A percentile compares a stretch with the other conserved stretches of the same genome.
phyloP scores from a whole-genome alignment of 30 jellyfish, hydroid and myxozoan genomes.

The Nemopilema nomurai region DNA sequence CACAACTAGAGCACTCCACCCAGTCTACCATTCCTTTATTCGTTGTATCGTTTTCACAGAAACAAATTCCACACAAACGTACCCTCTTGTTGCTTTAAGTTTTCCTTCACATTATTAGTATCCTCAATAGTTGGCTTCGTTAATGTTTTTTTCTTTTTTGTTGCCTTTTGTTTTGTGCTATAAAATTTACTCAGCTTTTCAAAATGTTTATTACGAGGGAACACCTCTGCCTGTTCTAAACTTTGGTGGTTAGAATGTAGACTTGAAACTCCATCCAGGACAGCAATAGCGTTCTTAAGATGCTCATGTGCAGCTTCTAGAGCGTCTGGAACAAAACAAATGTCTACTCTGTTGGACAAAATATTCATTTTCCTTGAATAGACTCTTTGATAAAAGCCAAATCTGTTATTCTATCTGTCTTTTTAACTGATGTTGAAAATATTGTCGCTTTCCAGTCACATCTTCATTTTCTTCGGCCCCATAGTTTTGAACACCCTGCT shows the following conservation, averaged over 20 bases:
- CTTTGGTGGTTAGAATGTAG: background rate
- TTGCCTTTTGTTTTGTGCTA: conserved; percentile 34
- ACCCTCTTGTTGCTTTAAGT: conserved; percentile 6
- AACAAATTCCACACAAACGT: background rate
- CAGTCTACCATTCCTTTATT: background rate
- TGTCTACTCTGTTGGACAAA: background rate
- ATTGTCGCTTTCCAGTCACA: background rate
- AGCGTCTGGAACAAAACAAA: background rate
- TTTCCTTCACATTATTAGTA: background rate
- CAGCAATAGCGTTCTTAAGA: conserved; percentile 19
- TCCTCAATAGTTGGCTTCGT: conserved; percentile 29
- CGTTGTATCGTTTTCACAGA: background rate
- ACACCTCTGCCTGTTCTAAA: background rate
- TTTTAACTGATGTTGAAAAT: background rate
- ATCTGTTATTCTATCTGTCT: background rate
- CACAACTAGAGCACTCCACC: background rate
- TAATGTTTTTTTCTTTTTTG: conserved; percentile 15
- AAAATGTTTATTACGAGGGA: conserved; percentile 20
- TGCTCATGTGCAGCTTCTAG: background rate
- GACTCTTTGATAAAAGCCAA: background rate
- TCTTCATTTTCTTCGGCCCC: background rate
- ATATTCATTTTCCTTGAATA: background rate
- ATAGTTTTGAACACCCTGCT: background rate
- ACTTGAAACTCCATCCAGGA: conserved; percentile 18
- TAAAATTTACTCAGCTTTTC: conserved; percentile 22